phyloP scores from a whole-genome alignment of 1,140 invertebrate species.

The Akabosia matsudoensis region DNA sequence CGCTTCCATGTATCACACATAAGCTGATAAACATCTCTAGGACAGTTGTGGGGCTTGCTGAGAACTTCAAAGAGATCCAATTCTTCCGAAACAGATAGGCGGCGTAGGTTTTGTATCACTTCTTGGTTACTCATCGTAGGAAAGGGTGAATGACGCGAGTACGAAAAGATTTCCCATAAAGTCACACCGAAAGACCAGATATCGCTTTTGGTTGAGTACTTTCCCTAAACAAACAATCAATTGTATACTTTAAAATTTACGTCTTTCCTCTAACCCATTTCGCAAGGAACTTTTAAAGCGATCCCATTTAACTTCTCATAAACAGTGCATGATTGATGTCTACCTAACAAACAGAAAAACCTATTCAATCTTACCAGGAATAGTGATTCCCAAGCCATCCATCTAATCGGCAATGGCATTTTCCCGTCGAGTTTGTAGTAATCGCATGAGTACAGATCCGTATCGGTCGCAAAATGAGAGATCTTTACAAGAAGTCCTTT shows the following conservation, averaged over 20 bases:
- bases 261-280: background rate
- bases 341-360: too few species aligned
- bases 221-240: slow-evolving; percentile 1
- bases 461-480: slow-evolving; percentile 83
- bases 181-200: slow-evolving; percentile 60
- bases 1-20: slow-evolving; percentile 86
- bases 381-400: slow-evolving; percentile 76
- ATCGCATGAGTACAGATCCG: slow-evolving; percentile 73
- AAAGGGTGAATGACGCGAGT: slow-evolving; percentile 14
- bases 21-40: slow-evolving; percentile 79
- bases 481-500: slow-evolving; percentile 81
- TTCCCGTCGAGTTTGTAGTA: slow-evolving; percentile 78
- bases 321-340: background rate
- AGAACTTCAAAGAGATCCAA: slow-evolving; percentile 49
- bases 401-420: slow-evolving; percentile 73
- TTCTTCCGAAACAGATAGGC: background rate
- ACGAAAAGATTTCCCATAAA: slow-evolving; percentile 57
- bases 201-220: slow-evolving; percentile 49
- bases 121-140: slow-evolving; percentile 19
- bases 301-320: background rate
- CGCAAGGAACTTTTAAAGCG: background rate
- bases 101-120: slow-evolving; percentile 17
- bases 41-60: slow-evolving; percentile 65
- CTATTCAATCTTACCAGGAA: slow-evolving; percentile 61
- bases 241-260: background rate